A percentile compares a stretch with the other conserved stretches of the same genome.
Evolutionary conservation across 2,888 invertebrate species (phyloP).

Genomic region (Andricus quercusramuli): DNA sequence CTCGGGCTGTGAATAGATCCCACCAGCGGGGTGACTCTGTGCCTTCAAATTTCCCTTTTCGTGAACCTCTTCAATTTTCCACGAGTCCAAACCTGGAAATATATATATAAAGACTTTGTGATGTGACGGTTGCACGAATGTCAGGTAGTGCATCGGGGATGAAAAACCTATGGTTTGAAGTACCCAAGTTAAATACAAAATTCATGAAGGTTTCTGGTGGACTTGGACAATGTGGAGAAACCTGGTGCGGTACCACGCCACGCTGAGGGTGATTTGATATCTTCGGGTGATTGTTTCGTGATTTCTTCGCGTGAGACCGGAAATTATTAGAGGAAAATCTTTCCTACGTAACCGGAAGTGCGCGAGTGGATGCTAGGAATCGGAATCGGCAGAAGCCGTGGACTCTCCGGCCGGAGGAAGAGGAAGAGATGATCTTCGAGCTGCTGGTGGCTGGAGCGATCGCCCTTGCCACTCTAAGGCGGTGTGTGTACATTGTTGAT

Average conservation of each 20-base stretch:
- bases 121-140: not conserved
- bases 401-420: conserved; percentile 70
- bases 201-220: conserved; percentile 12
- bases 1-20: not conserved
- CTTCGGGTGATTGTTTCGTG: not conserved
- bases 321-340: conserved; percentile 38
- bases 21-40: not conserved
- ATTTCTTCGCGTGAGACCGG: not conserved
- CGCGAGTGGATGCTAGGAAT: conserved; percentile 70
- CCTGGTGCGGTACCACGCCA: conserved; percentile 16
- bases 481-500: conserved; percentile 78
- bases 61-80: not conserved
- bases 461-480: conserved; percentile 78
- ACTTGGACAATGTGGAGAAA: conserved; percentile 22
- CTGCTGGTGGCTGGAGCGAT: conserved; percentile 78
- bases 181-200: not conserved
- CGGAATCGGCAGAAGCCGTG: conserved; percentile 66
- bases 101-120: not conserved
- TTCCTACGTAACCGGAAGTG: conserved; percentile 49
- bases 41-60: not conserved
- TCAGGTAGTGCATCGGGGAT: not conserved
- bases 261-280: conserved; percentile 8
- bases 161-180: conserved; percentile 5
- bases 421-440: conserved; percentile 77
- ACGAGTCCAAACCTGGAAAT: not conserved